Percentiles rank a stretch among this genome's conserved stretches.
phyloP scores from a whole-genome alignment of 2,797 vertebrate species.

The Melanotaenia parkinsoni region DNA sequence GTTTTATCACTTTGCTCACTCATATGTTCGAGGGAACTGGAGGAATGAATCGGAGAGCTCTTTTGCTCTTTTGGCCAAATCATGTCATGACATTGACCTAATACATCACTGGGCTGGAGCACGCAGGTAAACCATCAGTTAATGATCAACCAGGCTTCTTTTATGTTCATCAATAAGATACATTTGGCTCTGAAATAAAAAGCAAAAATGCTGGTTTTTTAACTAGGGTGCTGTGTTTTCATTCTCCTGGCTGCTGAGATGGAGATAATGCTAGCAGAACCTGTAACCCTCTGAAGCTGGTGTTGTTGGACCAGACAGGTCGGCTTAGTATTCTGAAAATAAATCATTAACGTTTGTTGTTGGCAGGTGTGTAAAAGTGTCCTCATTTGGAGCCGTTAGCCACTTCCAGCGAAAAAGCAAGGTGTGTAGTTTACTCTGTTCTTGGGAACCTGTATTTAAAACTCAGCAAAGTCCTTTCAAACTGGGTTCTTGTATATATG shows the following conservation, averaged over 20 bases:
- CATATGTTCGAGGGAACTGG: conserved; percentile 90
- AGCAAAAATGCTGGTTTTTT: not conserved
- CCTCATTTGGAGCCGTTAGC: conserved; percentile 85
- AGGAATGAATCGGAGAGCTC: conserved; percentile 87
- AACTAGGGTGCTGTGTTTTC: not conserved
- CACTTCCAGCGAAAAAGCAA: conserved; percentile 84
- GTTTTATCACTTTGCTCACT: conserved; percentile 89
- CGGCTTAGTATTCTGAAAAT: conserved; percentile 10
- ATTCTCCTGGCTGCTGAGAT: not conserved
- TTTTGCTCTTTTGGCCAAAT: conserved; percentile 87
- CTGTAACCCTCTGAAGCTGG: not conserved
- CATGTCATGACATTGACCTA: conserved; percentile 88
- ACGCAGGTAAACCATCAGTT: conserved; percentile 78
- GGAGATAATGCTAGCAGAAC: not conserved
- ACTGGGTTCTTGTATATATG: too few relatives aligned
- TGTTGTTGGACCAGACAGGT: not conserved
- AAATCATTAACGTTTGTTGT: conserved; percentile 38
- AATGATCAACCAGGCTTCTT: not conserved
- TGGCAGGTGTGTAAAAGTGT: conserved; percentile 85
- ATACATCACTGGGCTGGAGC: conserved; percentile 87
- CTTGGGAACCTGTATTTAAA: not conserved
- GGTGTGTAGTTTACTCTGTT: conserved; percentile 62
- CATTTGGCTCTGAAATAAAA: not conserved
- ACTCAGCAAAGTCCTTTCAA: too few relatives aligned
- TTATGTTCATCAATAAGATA: not conserved